phyloP scores from a whole-genome alignment of 2,113 vertebrate genomes.

The Scalopus aquaticus region DNA sequence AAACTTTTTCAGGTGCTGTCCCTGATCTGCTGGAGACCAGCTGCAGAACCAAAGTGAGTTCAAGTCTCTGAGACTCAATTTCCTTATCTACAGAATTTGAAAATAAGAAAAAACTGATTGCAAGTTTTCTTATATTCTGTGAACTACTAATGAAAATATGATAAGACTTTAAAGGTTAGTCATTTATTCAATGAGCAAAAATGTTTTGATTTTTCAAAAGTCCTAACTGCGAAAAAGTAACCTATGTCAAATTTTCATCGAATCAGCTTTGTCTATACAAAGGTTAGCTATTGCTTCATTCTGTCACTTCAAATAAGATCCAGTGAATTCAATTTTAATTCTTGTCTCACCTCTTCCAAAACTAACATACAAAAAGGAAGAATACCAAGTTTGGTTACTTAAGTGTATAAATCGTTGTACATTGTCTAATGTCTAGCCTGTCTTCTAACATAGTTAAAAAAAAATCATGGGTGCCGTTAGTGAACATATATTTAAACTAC shows the following conservation, averaged over 20 bases:
- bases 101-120: background rate
- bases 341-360: background rate
- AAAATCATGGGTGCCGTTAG: background rate
- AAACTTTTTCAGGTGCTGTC: background rate
- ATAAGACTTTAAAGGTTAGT: background rate
- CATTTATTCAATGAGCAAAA: background rate
- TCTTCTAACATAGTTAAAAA: background rate
- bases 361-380: background rate
- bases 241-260: background rate
- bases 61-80: background rate
- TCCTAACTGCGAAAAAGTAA: background rate
- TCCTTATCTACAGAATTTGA: conserved; percentile 7
- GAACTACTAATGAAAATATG: background rate
- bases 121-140: background rate
- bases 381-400: background rate
- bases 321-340: background rate
- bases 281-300: background rate
- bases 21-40: no score
- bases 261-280: background rate
- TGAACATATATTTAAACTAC: background rate
- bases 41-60: background rate
- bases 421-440: background rate
- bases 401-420: background rate
- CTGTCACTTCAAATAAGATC: background rate
- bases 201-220: background rate